Evolutionary conservation across 1,140 invertebrate genomes (phyloP).

Genomic region (Aphaenogaster rudis): DNA sequence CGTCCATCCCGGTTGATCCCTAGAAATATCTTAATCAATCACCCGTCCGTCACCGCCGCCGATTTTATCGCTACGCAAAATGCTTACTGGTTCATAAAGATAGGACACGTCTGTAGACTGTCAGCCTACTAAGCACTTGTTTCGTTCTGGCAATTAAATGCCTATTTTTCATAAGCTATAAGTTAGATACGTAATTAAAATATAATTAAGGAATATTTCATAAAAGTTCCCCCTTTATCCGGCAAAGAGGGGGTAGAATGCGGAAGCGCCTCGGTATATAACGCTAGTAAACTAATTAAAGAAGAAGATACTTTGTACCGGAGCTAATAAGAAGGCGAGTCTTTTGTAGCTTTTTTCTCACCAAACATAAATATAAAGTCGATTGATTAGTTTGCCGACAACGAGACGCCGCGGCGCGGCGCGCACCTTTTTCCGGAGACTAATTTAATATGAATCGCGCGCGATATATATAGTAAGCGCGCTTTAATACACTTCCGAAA

Average conservation of each 20-base stretch:
- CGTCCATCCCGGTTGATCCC: not conserved
- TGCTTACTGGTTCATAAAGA: not conserved
- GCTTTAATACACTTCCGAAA: conserved; percentile 62
- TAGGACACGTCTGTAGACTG: not conserved
- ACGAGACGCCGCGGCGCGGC: not conserved
- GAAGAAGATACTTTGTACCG: conserved; percentile 58
- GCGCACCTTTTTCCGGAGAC: conserved; percentile 11
- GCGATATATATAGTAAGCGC: conserved; percentile 6
- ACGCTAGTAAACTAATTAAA: conserved; percentile 63
- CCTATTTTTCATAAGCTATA: conserved; percentile 24
- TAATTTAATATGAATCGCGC: conserved; percentile 49
- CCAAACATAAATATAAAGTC: conserved; percentile 51
- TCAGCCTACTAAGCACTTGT: not conserved
- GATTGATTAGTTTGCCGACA: conserved; percentile 52
- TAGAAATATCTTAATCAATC: conserved; percentile 48
- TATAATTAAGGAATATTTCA: conserved; percentile 65
- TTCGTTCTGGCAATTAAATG: conserved; percentile 39
- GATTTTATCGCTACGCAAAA: not conserved
- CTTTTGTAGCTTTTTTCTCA: conserved; percentile 12
- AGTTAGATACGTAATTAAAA: conserved; percentile 55
- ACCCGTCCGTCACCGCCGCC: not conserved
- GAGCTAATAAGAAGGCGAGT: conserved; percentile 43
- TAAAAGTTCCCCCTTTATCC: conserved; percentile 36
- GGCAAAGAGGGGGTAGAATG: not conserved
- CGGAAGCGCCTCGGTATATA: conserved; percentile 39